A percentile compares a stretch with the other conserved stretches of the same genome.
These are phyloP conservation scores for Willowsia nigromaculata DNA, from an alignment of 2,888 invertebrate genomes.

Conservation along the genomic window DNA sequence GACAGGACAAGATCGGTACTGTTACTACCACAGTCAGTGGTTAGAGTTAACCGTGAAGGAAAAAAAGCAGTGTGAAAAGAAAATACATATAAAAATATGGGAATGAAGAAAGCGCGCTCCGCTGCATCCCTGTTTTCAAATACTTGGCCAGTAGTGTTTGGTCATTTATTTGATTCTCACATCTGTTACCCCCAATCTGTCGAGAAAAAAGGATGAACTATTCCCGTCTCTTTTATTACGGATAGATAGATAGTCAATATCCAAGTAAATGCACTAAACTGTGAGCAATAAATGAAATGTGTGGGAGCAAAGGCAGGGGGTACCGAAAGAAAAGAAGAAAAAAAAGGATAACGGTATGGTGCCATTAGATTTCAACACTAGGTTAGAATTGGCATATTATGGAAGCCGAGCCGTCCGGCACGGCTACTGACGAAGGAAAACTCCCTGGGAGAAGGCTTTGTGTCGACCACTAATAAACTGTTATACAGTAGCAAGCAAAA, in stretches of 20 bases:
- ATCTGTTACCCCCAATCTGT: conserved; percentile 65
- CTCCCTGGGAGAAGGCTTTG: neutral
- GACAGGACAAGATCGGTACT: neutral
- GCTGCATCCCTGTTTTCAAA: conserved; percentile 20
- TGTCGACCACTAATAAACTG: too few species aligned
- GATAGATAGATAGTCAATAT: conserved; percentile 52
- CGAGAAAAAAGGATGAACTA: conserved; percentile 48
- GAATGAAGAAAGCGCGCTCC: neutral
- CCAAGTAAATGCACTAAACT: conserved; percentile 33
- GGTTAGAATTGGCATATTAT: conserved; percentile 20
- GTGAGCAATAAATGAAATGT: conserved; percentile 50
- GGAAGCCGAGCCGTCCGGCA: neutral
- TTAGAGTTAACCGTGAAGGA: neutral
- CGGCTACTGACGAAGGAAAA: neutral
- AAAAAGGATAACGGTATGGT: neutral
- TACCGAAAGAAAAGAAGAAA: neutral
- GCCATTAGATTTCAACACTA: too few species aligned
- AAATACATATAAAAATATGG: neutral
- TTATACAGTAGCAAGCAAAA: too few species aligned
- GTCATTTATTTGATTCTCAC: conserved; percentile 67
- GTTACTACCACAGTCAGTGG: neutral
- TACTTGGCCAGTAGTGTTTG: conserved; percentile 51
- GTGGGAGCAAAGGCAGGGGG: conserved; percentile 12
- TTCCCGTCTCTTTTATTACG: conserved; percentile 55
- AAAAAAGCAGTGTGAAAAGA: neutral